phyloP scores from a whole-genome alignment of 2,797 vertebrate species.

The Coregonus sp. region DNA sequence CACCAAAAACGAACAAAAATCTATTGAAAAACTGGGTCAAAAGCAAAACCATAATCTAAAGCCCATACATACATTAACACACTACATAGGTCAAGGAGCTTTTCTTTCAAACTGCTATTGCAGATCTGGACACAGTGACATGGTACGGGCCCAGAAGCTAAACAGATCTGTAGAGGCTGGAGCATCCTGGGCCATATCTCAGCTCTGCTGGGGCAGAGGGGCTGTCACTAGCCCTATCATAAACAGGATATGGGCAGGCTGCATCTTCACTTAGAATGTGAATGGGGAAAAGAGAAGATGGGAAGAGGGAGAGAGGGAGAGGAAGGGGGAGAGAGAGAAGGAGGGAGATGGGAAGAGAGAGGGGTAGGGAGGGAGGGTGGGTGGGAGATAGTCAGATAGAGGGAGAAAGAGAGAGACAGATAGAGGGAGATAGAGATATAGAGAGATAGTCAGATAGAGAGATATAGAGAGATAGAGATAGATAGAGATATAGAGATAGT shows the following conservation, averaged over 20 bases:
- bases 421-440: too few relatives aligned
- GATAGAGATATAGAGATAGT: too few relatives aligned
- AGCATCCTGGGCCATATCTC: constrained; percentile 37
- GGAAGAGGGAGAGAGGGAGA: background rate
- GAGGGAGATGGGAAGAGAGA: background rate
- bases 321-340: background rate
- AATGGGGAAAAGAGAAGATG: constrained; percentile 8
- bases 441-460: too few relatives aligned
- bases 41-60: background rate
- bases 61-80: background rate
- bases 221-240: constrained; percentile 33
- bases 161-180: constrained; percentile 49
- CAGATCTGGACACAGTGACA: constrained; percentile 47
- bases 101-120: constrained; percentile 46
- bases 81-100: constrained; percentile 25
- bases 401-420: background rate
- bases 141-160: constrained; percentile 45
- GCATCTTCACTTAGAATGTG: constrained; percentile 37
- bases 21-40: background rate
- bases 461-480: too few relatives aligned
- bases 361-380: background rate
- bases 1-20: background rate
- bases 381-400: constrained; percentile 9
- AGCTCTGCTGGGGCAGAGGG: constrained; percentile 20
- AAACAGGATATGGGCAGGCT: constrained; percentile 47